phyloP scores from a whole-genome alignment of 2,113 vertebrate genomes.

The Heterochromis multidens region DNA sequence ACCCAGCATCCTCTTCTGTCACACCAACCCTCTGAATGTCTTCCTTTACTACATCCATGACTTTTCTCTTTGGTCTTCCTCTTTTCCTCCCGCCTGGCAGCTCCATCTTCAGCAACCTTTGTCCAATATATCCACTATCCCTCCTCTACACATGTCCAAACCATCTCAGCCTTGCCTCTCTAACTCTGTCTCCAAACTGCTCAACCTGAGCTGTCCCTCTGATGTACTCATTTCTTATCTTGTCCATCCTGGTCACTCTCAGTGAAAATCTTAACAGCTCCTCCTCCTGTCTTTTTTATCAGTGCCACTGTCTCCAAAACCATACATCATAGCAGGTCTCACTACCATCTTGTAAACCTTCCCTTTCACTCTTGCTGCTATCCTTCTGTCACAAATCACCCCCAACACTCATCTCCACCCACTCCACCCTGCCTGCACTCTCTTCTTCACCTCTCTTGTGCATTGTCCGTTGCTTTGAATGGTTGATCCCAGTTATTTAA shows the following conservation, averaged over 20 bases:
- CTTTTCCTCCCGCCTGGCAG: background rate
- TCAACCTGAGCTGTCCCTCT: background rate
- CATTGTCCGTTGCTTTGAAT: rapidly evolving
- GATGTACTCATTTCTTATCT: background rate
- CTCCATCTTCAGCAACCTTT: background rate
- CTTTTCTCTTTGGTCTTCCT: background rate
- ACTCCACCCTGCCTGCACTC: background rate
- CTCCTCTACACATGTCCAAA: background rate
- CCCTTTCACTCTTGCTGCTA: no score
- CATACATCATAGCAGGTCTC: background rate
- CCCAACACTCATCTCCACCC: background rate
- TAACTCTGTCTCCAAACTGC: rapidly evolving
- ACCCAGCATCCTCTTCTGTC: no score
- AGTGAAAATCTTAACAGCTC: background rate
- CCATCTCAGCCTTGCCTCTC: background rate
- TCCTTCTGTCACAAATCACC: background rate
- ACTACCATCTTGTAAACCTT: background rate
- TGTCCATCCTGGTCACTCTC: background rate
- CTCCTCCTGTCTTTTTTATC: background rate
- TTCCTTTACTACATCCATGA: background rate
- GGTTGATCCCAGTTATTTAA: background rate
- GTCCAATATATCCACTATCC: background rate
- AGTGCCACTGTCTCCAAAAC: background rate
- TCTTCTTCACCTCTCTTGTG: background rate
- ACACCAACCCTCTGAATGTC: background rate